Conservation (phyloP, 2,797 vertebrate species). For the Dendrocincla tyrannina region DNA sequence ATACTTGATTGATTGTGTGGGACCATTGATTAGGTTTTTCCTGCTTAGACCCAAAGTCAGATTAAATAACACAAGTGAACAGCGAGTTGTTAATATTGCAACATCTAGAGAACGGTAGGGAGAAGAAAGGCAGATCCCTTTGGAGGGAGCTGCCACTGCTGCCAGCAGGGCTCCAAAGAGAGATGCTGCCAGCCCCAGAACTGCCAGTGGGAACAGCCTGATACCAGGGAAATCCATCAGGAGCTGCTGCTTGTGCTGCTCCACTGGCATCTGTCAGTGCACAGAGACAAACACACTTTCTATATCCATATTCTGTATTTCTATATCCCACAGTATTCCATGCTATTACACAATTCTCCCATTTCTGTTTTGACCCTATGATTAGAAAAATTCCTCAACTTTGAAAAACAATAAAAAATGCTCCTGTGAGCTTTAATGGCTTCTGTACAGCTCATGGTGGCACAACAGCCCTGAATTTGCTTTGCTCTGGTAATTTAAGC, state of each 20-base stretch:
- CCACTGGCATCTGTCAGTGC: background rate
- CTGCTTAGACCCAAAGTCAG: background rate
- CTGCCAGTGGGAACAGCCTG: background rate
- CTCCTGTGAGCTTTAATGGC: background rate
- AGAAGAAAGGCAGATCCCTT: background rate
- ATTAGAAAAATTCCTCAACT: background rate
- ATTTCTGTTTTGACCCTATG: background rate
- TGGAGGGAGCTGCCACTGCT: background rate
- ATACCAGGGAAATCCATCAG: background rate
- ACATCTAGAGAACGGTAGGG: background rate
- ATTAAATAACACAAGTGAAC: background rate
- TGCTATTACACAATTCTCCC: background rate
- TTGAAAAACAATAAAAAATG: background rate
- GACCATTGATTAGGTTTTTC: background rate
- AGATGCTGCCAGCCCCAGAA: background rate
- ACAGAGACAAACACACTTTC: background rate
- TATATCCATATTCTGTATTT: background rate
- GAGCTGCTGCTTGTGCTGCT: background rate
- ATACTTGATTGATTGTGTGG: background rate
- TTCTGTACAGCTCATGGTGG: background rate
- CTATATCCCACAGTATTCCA: background rate
- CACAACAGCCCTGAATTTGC: background rate
- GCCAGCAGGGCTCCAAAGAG: background rate
- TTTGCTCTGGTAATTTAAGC: background rate
- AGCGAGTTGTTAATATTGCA: background rate